phyloP scores from a whole-genome alignment of 2,113 vertebrate species.

The Loxodonta africana region DNA sequence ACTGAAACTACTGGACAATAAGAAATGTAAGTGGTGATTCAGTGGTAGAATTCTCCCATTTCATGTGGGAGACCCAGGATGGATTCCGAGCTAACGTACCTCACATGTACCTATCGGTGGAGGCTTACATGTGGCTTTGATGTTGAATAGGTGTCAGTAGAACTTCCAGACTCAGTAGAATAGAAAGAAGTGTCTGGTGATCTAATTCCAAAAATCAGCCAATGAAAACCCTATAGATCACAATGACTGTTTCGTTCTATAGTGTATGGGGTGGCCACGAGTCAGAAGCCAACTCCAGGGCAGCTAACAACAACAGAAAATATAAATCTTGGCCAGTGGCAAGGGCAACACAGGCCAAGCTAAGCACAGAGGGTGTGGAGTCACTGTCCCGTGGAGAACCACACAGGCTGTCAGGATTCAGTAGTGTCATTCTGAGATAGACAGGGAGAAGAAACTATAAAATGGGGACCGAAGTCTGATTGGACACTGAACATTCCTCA shows the following conservation, averaged over 20 bases:
- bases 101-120: not conserved
- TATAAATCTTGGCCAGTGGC: rapidly evolving
- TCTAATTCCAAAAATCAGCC: too few relatives aligned
- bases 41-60: not conserved
- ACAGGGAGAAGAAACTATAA: not conserved
- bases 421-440: not conserved
- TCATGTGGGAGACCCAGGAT: not conserved
- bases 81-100: not conserved
- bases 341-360: not conserved
- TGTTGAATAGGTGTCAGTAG: too few relatives aligned
- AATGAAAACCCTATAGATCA: too few relatives aligned
- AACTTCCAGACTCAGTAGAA: too few relatives aligned
- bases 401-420: not conserved
- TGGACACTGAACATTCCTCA: not conserved
- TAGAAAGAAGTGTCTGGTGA: too few relatives aligned
- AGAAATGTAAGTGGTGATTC: not conserved
- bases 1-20: not conserved
- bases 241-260: too few relatives aligned
- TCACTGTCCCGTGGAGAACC: not conserved
- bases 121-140: not conserved
- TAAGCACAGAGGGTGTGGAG: rapidly evolving
- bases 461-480: not conserved
- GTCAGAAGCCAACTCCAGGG: too few relatives aligned
- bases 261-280: too few relatives aligned
- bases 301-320: too few relatives aligned